These are phyloP conservation scores for Brenthis ino DNA, from an alignment of 2,888 invertebrate genomes.

Conservation along the genomic window DNA sequence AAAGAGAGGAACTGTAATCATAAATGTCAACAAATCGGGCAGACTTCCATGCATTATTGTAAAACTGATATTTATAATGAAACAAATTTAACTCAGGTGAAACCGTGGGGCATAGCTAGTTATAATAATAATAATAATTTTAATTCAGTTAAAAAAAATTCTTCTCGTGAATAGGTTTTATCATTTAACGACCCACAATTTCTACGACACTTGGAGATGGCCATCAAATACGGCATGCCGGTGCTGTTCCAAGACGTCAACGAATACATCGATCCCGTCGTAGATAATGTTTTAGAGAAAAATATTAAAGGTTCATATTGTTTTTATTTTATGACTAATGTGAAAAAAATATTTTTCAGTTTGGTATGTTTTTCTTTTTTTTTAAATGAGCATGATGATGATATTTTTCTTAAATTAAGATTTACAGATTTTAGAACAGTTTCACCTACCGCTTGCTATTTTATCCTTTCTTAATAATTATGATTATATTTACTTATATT, in stretches of 20 bases:
- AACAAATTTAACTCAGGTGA: too few relatives aligned
- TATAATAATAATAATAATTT: too few relatives aligned
- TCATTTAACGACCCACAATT: slow-evolving; percentile 94
- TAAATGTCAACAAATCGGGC: too few relatives aligned
- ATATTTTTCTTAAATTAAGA: too few relatives aligned
- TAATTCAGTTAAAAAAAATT: too few relatives aligned
- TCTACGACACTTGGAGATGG: slow-evolving; percentile 92
- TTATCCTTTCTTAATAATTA: neutral
- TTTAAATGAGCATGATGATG: too few relatives aligned
- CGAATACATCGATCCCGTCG: slow-evolving; percentile 95
- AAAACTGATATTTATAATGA: too few relatives aligned
- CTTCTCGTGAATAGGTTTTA: slow-evolving; percentile 79
- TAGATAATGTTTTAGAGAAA: slow-evolving; percentile 93
- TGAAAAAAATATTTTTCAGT: too few relatives aligned
- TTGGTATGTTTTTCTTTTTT: too few relatives aligned
- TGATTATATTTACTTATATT: neutral
- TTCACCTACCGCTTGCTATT: neutral
- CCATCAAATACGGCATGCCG: slow-evolving; percentile 93
- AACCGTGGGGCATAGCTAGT: too few relatives aligned
- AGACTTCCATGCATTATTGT: too few relatives aligned
- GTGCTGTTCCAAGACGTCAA: slow-evolving; percentile 95
- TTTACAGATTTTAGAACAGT: neutral
- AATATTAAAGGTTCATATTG: slow-evolving; percentile 87
- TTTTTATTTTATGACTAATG: neutral
- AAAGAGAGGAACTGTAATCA: too few relatives aligned